phyloP scores from a whole-genome alignment of 2,888 invertebrate species.

The Chorisops tibialis region DNA sequence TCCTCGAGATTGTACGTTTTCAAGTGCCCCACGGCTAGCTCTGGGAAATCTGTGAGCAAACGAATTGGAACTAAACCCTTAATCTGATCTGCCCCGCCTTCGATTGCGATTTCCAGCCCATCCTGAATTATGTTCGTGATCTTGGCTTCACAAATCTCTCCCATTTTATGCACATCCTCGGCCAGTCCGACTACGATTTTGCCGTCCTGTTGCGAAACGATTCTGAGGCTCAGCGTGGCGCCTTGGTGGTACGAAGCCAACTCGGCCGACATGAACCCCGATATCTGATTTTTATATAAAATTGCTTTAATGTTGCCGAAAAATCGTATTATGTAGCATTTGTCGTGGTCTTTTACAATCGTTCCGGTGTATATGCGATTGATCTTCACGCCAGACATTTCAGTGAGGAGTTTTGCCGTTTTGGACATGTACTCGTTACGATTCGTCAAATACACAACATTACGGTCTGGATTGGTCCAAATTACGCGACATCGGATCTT shows the following conservation, averaged over 20 bases:
- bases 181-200: constrained; percentile 43
- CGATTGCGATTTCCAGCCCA: constrained; percentile 49
- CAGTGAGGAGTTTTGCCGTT: constrained; percentile 54
- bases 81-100: constrained; percentile 32
- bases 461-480: constrained; percentile 51
- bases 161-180: constrained; percentile 43
- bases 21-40: constrained; percentile 44
- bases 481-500: constrained; percentile 61
- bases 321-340: constrained; percentile 46
- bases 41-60: constrained; percentile 45
- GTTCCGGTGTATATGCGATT: constrained; percentile 51
- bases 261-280: constrained; percentile 36
- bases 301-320: constrained; percentile 51
- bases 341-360: constrained; percentile 43
- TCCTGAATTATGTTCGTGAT: constrained; percentile 43
- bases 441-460: constrained; percentile 60
- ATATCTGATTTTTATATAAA: constrained; percentile 42
- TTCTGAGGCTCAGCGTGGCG: constrained; percentile 46
- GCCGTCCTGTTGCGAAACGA: constrained; percentile 39
- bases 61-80: constrained; percentile 50
- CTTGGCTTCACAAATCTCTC: constrained; percentile 45
- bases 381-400: constrained; percentile 54
- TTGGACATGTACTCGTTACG: constrained; percentile 63
- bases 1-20: constrained; percentile 39
- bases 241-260: constrained; percentile 41